Conservation (phyloP, 2,113 vertebrate genomes). For the Sturnus vulgaris region DNA sequence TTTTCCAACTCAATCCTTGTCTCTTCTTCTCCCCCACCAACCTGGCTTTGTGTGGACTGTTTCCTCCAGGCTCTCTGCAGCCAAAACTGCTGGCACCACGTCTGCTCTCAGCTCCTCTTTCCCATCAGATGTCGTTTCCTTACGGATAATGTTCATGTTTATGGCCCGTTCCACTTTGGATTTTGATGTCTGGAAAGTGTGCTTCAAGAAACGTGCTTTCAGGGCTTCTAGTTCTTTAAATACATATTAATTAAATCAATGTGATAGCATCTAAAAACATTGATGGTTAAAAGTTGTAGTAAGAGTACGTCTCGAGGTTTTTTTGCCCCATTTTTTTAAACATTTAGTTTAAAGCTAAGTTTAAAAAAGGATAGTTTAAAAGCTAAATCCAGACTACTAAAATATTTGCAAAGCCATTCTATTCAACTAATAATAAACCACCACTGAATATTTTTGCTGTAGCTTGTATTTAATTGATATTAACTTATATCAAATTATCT, state of each 20-base stretch:
- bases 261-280: neutral
- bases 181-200: constrained; percentile 65
- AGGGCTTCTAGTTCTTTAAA: constrained; percentile 86
- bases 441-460: neutral
- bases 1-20: neutral
- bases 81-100: constrained; percentile 79
- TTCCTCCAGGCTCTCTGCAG: constrained; percentile 74
- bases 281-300: neutral
- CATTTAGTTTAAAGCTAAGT: neutral
- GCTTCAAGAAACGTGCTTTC: constrained; percentile 90
- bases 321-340: neutral
- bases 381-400: neutral
- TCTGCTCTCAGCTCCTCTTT: constrained; percentile 83
- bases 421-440: neutral
- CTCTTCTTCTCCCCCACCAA: constrained; percentile 6
- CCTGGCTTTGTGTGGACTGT: constrained; percentile 80
- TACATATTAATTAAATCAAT: neutral
- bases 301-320: neutral
- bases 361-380: neutral
- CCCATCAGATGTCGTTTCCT: constrained; percentile 79
- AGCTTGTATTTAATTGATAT: neutral
- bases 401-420: neutral
- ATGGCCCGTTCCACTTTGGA: constrained; percentile 72
- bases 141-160: constrained; percentile 83
- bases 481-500: neutral